Evolutionary conservation across 1,140 invertebrate genomes (phyloP).

Genomic region (Tetramorium parvispinum): DNA sequence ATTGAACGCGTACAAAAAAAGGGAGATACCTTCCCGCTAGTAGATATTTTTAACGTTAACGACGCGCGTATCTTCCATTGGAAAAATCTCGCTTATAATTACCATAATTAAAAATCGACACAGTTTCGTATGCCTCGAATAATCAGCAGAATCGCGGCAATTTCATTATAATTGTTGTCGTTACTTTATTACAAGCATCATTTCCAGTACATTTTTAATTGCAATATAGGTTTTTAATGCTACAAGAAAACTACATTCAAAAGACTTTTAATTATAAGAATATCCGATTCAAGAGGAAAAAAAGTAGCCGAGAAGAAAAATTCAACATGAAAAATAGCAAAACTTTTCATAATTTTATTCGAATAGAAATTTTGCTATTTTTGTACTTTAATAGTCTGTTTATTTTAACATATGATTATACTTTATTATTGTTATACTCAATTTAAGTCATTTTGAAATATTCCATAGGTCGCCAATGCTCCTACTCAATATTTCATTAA

Average conservation of each 20-base stretch:
- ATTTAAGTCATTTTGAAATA: too few relatives aligned
- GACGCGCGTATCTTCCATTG: neutral
- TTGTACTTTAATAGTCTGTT: neutral
- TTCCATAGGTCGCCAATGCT: too few relatives aligned
- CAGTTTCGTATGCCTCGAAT: neutral
- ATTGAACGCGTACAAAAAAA: constrained; percentile 13
- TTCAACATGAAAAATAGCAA: too few relatives aligned
- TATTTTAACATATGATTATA: neutral
- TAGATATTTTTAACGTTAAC: constrained; percentile 7
- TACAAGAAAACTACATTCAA: neutral
- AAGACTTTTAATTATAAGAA: neutral
- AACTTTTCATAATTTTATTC: neutral
- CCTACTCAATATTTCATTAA: too few relatives aligned
- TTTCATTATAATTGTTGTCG: neutral
- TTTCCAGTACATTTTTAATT: neutral
- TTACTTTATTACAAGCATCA: neutral
- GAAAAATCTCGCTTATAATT: constrained; percentile 17
- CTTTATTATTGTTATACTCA: too few relatives aligned
- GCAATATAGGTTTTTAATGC: neutral
- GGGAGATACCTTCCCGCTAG: neutral
- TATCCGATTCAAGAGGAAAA: neutral
- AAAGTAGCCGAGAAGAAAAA: neutral
- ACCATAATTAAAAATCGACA: neutral
- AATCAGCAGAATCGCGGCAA: neutral
- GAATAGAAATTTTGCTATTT: neutral